Conservation (phyloP, 2,113 vertebrate genomes). For the Symphodus melops region DNA sequence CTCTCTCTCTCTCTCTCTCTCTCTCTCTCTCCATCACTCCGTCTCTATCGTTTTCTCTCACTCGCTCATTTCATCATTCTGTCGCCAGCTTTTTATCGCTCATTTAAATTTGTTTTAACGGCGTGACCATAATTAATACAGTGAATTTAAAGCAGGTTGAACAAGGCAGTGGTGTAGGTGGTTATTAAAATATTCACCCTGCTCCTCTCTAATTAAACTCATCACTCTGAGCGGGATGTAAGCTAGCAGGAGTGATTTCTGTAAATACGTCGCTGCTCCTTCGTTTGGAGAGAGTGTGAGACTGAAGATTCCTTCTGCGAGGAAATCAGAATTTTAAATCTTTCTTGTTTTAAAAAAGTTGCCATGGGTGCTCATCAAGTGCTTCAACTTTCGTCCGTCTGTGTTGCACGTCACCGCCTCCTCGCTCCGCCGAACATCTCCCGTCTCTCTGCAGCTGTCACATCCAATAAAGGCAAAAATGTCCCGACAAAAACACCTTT, state of each 20-base stretch:
- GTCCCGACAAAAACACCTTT: too few species aligned
- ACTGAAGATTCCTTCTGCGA: background rate
- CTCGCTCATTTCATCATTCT: background rate
- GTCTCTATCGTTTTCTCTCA: background rate
- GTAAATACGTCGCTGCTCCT: background rate
- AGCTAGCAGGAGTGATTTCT: background rate
- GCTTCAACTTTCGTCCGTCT: background rate
- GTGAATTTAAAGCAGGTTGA: background rate
- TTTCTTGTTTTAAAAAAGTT: background rate
- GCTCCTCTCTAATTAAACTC: background rate
- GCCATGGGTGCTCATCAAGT: too few species aligned
- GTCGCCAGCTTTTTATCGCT: background rate
- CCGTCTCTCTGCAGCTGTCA: too few species aligned
- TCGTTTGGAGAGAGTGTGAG: too few species aligned
- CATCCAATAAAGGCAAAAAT: too few species aligned
- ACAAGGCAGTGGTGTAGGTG: background rate
- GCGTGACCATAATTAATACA: conserved; percentile 20
- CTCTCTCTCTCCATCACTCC: background rate
- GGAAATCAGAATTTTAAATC: background rate
- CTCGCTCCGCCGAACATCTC: too few species aligned
- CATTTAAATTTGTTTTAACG: background rate
- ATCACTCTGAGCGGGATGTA: background rate
- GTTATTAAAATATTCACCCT: conserved; percentile 2
- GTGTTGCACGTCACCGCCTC: background rate
- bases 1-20: background rate